These are phyloP conservation scores for Monochamus saltuarius DNA, from an alignment of 1,140 invertebrate genomes.

Conservation along the genomic window DNA sequence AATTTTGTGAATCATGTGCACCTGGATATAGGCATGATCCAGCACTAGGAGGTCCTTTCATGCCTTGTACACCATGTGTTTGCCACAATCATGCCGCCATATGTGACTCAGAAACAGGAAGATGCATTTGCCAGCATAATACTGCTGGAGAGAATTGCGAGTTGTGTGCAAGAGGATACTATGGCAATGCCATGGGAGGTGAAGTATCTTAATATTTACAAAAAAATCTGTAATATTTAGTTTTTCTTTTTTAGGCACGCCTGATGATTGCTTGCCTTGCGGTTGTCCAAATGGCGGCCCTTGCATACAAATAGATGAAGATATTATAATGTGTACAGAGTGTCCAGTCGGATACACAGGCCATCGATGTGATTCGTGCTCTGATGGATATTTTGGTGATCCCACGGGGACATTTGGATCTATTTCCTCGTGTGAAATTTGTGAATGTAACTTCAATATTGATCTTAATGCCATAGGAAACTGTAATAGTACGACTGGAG, in stretches of 20 bases:
- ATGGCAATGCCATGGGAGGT: slow-evolving; percentile 85
- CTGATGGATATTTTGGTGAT: slow-evolving; percentile 88
- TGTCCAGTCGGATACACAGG: slow-evolving; percentile 92
- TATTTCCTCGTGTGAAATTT: slow-evolving; percentile 75
- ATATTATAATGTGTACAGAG: slow-evolving; percentile 86
- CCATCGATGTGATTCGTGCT: slow-evolving; percentile 88
- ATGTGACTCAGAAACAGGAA: slow-evolving; percentile 92
- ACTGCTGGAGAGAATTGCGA: slow-evolving; percentile 96
- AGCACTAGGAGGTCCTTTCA: slow-evolving; percentile 80
- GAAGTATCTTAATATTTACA: slow-evolving; percentile 10
- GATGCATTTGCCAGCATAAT: slow-evolving; percentile 96
- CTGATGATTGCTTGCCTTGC: slow-evolving; percentile 88
- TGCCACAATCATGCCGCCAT: slow-evolving; percentile 95
- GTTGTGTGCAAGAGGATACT: slow-evolving; percentile 88
- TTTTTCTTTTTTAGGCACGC: slow-evolving; percentile 57
- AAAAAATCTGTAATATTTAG: neutral
- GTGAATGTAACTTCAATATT: slow-evolving; percentile 94
- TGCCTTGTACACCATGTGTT: slow-evolving; percentile 91
- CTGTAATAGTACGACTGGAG: slow-evolving; percentile 88
- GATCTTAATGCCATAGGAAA: slow-evolving; percentile 93
- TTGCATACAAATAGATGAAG: slow-evolving; percentile 85
- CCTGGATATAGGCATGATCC: slow-evolving; percentile 90
- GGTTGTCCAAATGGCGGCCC: slow-evolving; percentile 92
- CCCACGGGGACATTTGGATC: slow-evolving; percentile 63
- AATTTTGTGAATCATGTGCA: slow-evolving; percentile 96